Base-by-base conservation (phyloP, 2,888 invertebrate species). In the Nemotelus nigrinus region DNA sequence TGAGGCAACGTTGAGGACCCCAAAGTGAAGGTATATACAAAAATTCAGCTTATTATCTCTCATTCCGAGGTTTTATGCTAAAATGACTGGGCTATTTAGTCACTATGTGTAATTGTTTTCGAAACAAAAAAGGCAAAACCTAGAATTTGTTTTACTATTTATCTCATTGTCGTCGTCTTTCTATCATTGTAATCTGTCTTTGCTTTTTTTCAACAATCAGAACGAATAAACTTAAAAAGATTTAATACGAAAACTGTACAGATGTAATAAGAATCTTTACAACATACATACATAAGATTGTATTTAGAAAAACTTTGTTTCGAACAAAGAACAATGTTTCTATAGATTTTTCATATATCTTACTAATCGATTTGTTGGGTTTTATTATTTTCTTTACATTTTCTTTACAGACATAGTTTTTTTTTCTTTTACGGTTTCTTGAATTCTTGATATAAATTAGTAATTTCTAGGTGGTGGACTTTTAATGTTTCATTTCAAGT, bases 241-340 rank as follows among this genome's bases (percentile, higher is more conserved):
- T 3, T 60, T 7, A 39, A 60, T 60, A 60, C 60, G 41, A 67
- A 67, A 67, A 45, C 67, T 67, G 67, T 67, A 67, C 67, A 67
- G 67, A 67, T n/a, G 47, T 25, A 67, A 25, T 47, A 25, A 25
- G 25, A 25, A 60, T 60, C 7, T 39, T 25, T 48, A 67, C 39
- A 48, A 48, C 50, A 5, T 67, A 67, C 39, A 7, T 48, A n/a
- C 50, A 39, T 39, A 3, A 63, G 3, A 57, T 57, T 57, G 10
- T 57, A 8, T 57, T 57, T 57, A 10, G 57, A 57, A 57, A 57
- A 50, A 7, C 10, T 50, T 50, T 50, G 50, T 50, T 7, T 7
- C 7, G 10, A 6, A 50, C 10, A 7, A 50, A 7, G 60, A 39
- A n/a, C 2, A 60, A 60, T n/a, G 6, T 53, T 7, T 53, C 2